Evolutionary conservation across 2,113 vertebrate species (phyloP).

Genomic region (Oryzias melastigma): DNA sequence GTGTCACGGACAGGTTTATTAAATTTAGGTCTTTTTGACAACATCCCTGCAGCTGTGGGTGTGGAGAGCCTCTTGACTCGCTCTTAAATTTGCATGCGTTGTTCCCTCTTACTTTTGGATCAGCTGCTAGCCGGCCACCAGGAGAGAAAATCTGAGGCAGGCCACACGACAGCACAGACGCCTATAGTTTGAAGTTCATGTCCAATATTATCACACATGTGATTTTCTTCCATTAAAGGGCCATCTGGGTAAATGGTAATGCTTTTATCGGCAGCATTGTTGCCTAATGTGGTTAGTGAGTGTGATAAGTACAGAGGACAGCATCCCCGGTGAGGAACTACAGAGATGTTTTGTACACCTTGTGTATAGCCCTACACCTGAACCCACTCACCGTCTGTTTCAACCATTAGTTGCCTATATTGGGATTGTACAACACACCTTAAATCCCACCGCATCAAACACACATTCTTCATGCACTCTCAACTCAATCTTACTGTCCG

Average conservation of each 20-base stretch:
- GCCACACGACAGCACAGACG: constrained; percentile 17
- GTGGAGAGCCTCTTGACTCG: constrained; percentile 57
- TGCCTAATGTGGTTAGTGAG: constrained; percentile 51
- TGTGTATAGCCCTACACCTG: constrained; percentile 54
- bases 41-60: constrained; percentile 60
- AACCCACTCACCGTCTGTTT: constrained; percentile 33
- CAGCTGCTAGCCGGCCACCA: constrained; percentile 25
- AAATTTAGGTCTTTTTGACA: constrained; percentile 80
- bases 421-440: constrained; percentile 26
- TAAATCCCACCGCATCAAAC: constrained; percentile 19
- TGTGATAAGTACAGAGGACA: constrained; percentile 56
- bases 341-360: constrained; percentile 32
- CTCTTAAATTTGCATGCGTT: constrained; percentile 38
- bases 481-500: constrained; percentile 73
- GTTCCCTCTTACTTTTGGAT: constrained; percentile 28
- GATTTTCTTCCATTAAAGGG: constrained; percentile 50
- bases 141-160: constrained; percentile 22
- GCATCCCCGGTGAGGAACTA: constrained; percentile 47
- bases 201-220: constrained; percentile 39
- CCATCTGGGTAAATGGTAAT: constrained; percentile 52
- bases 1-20: constrained; percentile 83
- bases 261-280: constrained; percentile 56
- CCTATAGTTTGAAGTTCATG: constrained; percentile 26
- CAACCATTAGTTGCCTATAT: constrained; percentile 26
- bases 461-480: constrained; percentile 67